Base-by-base conservation (phyloP, 2,888 invertebrate species). In the Crematogaster levior region DNA sequence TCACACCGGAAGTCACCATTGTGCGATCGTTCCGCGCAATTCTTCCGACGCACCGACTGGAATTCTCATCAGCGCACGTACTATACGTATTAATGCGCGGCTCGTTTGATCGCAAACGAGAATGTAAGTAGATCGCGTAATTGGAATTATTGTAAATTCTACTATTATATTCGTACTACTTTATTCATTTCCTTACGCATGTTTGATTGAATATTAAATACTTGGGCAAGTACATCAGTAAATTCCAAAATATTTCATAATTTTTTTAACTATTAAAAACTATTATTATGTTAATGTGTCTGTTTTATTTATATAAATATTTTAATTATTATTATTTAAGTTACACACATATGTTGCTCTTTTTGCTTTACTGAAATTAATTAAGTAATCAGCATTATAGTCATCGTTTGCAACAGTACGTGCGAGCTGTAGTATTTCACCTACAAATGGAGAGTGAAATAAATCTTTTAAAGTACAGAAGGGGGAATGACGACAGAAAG, bases 1-100 rank as follows among this genome's bases (percentile, higher is more conserved):
- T 81, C 90, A 85, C 89, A 81, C 86, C 85, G 90, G 88, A 90
- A 88, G 88, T 89, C 87, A 85, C 77, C 81, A 86, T 85, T 88
- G 88, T 61, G 65, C 66, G 83, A 79, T 86, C 88, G 88, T 85
- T 84, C 82, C 82, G 66, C 79, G 89, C 88, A 87, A 89, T 89
- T 84, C 81, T 88, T 89, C 87, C 84, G 79, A 85, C 75, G 82
- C 84, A 66, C 60, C 24, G 51, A 46, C 68, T 74, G 53, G 81
- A 79, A 79, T 82, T 70, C 72, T 82, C n/a, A 79, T 68, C 68
- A 46, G 77, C 56, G 43, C 40, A 53, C 68, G 34, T 63, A 27
- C 15, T 40, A 27, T 30, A 27, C n/a, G 75, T 43, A 68, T 79
- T 68, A 79, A 68, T 46, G 68, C 27, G 77, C 56, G 68, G 66